Conservation (phyloP, 2,797 vertebrate genomes). For the Tinamus major region DNA sequence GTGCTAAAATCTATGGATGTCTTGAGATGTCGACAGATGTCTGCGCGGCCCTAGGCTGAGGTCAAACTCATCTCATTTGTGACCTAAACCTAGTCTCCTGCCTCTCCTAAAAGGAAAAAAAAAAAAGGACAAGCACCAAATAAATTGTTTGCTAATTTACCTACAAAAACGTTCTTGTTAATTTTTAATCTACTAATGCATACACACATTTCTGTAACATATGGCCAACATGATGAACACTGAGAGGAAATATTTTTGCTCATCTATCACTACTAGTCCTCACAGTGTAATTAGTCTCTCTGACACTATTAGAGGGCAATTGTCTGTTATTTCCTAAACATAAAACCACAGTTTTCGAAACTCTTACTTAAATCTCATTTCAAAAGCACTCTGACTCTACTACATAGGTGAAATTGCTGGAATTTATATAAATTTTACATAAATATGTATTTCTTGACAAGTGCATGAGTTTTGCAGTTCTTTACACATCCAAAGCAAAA, state of each 20-base stretch:
- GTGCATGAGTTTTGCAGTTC: not conserved
- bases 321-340: slow-evolving; percentile 22
- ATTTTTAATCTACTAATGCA: not conserved
- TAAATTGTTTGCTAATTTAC: slow-evolving; percentile 1
- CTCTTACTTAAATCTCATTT: slow-evolving; percentile 18
- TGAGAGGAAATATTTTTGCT: not conserved
- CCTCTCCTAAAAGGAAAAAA: not conserved
- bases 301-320: slow-evolving; percentile 10
- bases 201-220: fast-evolving
- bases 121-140: fast-evolving
- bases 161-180: not conserved
- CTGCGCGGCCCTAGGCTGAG: slow-evolving; percentile 12
- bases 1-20: slow-evolving; percentile 17
- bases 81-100: slow-evolving; percentile 28
- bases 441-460: slow-evolving; percentile 12
- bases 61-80: slow-evolving; percentile 65
- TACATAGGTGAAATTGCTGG: not conserved
- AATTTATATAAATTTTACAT: slow-evolving; percentile 9
- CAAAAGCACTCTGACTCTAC: not conserved
- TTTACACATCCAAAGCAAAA: slow-evolving; percentile 22
- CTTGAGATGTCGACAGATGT: slow-evolving; percentile 59
- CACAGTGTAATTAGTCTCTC: slow-evolving; percentile 9
- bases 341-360: slow-evolving; percentile 10
- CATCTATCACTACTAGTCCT: not conserved
- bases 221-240: not conserved